These are phyloP conservation scores for Tor tambroides DNA, from an alignment of 2,113 vertebrate species.

Conservation along the genomic window DNA sequence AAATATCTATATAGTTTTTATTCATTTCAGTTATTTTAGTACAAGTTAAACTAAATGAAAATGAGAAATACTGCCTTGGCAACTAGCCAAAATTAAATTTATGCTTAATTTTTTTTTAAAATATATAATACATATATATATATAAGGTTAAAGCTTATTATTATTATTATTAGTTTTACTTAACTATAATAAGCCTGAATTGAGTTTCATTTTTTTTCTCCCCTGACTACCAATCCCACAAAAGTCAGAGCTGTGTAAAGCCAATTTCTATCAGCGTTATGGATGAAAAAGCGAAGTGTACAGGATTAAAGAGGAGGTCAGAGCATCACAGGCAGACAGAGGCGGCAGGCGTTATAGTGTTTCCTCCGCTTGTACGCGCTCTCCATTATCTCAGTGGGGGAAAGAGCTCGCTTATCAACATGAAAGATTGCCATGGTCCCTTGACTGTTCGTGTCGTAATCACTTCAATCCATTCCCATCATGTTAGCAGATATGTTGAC, in stretches of 20 bases:
- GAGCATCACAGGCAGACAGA: conserved; percentile 26
- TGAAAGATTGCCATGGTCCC: conserved; percentile 71
- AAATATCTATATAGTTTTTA: too few relatives aligned
- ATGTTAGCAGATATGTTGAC: conserved; percentile 73
- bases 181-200: too few relatives aligned
- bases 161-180: too few relatives aligned
- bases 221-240: background rate
- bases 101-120: too few relatives aligned
- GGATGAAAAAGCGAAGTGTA: conserved; percentile 39
- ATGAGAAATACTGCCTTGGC: too few relatives aligned
- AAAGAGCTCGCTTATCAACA: conserved; percentile 68
- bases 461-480: conserved; percentile 65
- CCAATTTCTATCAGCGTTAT: background rate
- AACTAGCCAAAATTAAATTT: too few relatives aligned
- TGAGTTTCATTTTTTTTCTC: too few relatives aligned
- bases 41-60: too few relatives aligned
- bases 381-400: conserved; percentile 59
- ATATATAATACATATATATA: too few relatives aligned
- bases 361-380: conserved; percentile 44
- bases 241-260: background rate
- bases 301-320: conserved; percentile 59
- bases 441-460: conserved; percentile 66
- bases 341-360: conserved; percentile 53
- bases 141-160: too few relatives aligned
- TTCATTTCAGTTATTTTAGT: too few relatives aligned